A percentile compares a stretch with the other conserved stretches of the same genome.
Evolutionary conservation across 2,797 vertebrate species (phyloP).

Genomic region (Ctenopoma kingsleyae): DNA sequence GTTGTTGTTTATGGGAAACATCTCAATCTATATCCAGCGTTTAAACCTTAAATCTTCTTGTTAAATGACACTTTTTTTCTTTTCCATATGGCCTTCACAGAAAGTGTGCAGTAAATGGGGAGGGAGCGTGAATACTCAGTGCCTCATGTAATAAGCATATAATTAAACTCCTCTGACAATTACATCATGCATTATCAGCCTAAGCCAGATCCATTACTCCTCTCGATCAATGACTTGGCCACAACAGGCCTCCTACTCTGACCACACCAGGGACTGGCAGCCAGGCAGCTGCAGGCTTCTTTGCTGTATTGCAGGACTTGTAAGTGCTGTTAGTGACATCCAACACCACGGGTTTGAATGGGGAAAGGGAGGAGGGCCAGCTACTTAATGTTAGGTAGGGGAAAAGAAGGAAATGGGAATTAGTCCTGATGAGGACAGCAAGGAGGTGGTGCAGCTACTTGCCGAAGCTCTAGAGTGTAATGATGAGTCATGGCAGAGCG

Average conservation of each 20-base stretch:
- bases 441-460: constrained; percentile 73
- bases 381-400: constrained; percentile 77
- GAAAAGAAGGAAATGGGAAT: constrained; percentile 79
- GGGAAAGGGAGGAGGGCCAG: constrained; percentile 56
- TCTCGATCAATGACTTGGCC: constrained; percentile 85
- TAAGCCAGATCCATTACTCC: constrained; percentile 90
- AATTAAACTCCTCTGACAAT: constrained; percentile 94
- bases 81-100: constrained; percentile 58
- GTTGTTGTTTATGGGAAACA: not conserved
- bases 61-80: constrained; percentile 41
- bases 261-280: constrained; percentile 76
- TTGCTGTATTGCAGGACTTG: constrained; percentile 71
- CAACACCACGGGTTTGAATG: constrained; percentile 73
- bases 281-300: constrained; percentile 69
- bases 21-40: not conserved
- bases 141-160: constrained; percentile 86
- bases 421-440: constrained; percentile 71
- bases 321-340: constrained; percentile 87
- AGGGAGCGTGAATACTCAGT: constrained; percentile 76
- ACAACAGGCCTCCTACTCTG: constrained; percentile 78
- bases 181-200: constrained; percentile 92
- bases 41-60: constrained; percentile 34
- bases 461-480: constrained; percentile 69
- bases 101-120: constrained; percentile 69
- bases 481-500: constrained; percentile 81